Conservation (phyloP, 2,797 vertebrate species). For the Micropoecilia bifurca region DNA sequence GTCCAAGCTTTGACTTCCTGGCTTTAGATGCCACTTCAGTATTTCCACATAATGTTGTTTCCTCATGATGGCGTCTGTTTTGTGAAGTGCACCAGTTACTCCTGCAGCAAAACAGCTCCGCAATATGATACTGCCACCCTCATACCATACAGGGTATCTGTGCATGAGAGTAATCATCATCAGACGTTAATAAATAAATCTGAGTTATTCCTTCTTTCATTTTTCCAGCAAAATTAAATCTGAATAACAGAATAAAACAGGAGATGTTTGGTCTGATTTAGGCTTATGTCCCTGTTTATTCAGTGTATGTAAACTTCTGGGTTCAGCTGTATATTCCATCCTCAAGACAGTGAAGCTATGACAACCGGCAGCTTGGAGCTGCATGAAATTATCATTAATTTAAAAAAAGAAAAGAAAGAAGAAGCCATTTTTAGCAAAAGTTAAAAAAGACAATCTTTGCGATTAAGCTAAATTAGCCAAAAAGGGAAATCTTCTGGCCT, state of each 20-base stretch:
- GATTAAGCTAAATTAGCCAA: neutral
- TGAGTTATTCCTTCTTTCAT: neutral
- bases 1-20: neutral
- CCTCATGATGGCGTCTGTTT: neutral
- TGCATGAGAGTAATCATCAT: too few relatives aligned
- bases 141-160: neutral
- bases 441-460: neutral
- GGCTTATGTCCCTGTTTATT: neutral
- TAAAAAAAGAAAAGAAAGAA: neutral
- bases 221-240: neutral
- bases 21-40: neutral
- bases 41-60: neutral
- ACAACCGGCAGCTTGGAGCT: neutral
- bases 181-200: too few relatives aligned
- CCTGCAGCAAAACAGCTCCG: neutral
- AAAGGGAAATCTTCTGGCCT: conserved; percentile 1
- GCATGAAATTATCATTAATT: neutral
- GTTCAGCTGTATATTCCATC: neutral
- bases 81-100: neutral
- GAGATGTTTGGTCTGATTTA: too few relatives aligned
- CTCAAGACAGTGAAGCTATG: neutral
- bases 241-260: neutral
- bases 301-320: neutral
- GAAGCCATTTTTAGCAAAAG: neutral
- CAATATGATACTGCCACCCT: neutral